Conservation (phyloP, 2,888 invertebrate species). For the Pristionchus arcanus region DNA sequence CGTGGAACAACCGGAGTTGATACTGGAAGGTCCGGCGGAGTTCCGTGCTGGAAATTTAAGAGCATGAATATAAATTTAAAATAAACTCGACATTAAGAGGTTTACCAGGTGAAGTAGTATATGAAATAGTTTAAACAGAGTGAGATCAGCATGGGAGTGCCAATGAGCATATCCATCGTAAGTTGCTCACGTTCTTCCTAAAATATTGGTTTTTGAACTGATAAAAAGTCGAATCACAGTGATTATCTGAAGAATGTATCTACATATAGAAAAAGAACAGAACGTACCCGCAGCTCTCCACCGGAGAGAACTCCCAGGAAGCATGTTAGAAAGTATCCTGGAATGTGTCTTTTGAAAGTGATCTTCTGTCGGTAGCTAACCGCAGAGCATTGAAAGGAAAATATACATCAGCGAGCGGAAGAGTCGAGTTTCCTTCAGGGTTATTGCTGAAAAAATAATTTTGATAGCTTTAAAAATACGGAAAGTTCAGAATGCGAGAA, state of each 20-base stretch:
- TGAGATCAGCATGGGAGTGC: constrained; percentile 18
- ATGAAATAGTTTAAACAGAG: constrained; percentile 33
- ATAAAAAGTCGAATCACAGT: too few relatives aligned
- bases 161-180: not conserved
- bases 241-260: too few relatives aligned
- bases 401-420: constrained; percentile 8
- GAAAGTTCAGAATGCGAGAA: not conserved
- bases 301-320: constrained; percentile 7
- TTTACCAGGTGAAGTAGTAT: constrained; percentile 11
- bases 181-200: not conserved
- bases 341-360: not conserved
- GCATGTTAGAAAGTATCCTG: constrained; percentile 27
- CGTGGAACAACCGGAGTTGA: not conserved
- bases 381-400: constrained; percentile 9
- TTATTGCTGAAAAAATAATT: not conserved
- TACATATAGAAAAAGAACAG: not conserved
- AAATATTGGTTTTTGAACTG: not conserved
- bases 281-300: not conserved
- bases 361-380: not conserved
- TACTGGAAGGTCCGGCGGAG: not conserved
- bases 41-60: not conserved
- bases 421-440: constrained; percentile 17
- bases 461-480: not conserved
- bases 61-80: not conserved
- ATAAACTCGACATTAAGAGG: not conserved